These are phyloP conservation scores for Mesitornis unicolor DNA, from an alignment of 2,113 vertebrate species.

Conservation along the genomic window DNA sequence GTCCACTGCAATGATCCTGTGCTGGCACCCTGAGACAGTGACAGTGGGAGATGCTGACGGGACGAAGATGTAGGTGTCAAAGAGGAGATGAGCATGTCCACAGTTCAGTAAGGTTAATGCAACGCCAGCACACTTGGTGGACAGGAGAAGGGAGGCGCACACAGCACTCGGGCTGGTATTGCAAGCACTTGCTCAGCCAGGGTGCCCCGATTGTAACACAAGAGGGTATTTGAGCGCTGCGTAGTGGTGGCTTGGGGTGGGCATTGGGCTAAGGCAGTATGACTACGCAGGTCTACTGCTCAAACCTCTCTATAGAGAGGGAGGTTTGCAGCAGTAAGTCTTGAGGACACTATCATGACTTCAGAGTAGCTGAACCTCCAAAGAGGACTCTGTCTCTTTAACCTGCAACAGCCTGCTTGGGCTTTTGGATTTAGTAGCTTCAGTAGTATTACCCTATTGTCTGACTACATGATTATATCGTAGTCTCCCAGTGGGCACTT, in stretches of 20 bases:
- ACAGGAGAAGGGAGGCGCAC: not conserved
- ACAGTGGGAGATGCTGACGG: accelerated
- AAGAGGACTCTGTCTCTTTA: not conserved
- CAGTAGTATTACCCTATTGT: not conserved
- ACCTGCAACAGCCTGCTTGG: not conserved
- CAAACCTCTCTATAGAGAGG: accelerated
- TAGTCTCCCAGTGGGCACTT: not conserved
- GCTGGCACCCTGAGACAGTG: not conserved
- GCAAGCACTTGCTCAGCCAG: not conserved
- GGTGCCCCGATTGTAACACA: not conserved
- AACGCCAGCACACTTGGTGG: accelerated
- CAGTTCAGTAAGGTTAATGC: not conserved
- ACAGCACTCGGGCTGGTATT: not conserved
- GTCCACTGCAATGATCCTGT: not conserved
- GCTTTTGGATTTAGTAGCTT: not conserved
- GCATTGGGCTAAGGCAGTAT: accelerated
- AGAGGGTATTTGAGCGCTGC: not conserved
- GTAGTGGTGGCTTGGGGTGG: not conserved
- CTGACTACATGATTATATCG: not conserved
- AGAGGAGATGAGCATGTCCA: not conserved
- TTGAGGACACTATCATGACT: not conserved
- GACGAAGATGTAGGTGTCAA: not conserved
- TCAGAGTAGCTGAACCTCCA: not conserved
- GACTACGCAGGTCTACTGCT: accelerated
- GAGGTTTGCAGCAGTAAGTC: not conserved